These are phyloP conservation scores for Montipora cactus DNA, from an alignment of 64 coral and sea anemone species.

Conservation along the genomic window DNA sequence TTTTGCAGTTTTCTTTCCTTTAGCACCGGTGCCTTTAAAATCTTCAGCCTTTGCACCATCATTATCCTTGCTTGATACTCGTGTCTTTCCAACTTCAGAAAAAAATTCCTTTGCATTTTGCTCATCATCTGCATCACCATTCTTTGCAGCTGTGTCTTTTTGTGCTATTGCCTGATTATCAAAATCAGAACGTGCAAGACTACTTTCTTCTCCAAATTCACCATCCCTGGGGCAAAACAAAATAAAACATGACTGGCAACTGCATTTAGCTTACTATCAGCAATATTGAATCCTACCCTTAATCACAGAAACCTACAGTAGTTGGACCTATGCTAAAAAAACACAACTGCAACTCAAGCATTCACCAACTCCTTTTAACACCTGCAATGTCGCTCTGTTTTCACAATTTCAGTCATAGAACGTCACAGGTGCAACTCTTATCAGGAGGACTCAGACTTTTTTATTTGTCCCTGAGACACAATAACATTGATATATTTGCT, in stretches of 20 bases:
- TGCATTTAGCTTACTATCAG: neutral
- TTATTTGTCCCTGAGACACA: too few species aligned
- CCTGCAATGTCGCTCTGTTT: too few species aligned
- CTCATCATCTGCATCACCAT: constrained; percentile 1
- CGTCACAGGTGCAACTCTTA: too few species aligned
- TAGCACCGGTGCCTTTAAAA: constrained; percentile 8
- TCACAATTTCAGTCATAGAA: too few species aligned
- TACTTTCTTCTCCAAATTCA: neutral
- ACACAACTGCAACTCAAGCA: too few species aligned
- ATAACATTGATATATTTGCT: too few species aligned
- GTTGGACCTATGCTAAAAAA: too few species aligned
- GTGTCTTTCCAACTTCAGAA: neutral
- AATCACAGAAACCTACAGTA: too few species aligned
- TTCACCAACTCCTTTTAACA: too few species aligned
- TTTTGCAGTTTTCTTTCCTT: constrained; percentile 65
- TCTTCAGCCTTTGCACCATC: neutral
- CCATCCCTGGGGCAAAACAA: neutral
- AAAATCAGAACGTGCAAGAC: neutral
- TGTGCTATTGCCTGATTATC: neutral
- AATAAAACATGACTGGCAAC: neutral
- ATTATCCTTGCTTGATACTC: constrained; percentile 2
- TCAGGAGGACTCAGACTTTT: too few species aligned
- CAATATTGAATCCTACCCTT: too few species aligned
- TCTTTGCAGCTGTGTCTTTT: neutral
- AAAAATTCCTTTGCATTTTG: neutral